Base-by-base conservation (phyloP, 2,113 vertebrate species). In the Cromileptes altivelis region DNA sequence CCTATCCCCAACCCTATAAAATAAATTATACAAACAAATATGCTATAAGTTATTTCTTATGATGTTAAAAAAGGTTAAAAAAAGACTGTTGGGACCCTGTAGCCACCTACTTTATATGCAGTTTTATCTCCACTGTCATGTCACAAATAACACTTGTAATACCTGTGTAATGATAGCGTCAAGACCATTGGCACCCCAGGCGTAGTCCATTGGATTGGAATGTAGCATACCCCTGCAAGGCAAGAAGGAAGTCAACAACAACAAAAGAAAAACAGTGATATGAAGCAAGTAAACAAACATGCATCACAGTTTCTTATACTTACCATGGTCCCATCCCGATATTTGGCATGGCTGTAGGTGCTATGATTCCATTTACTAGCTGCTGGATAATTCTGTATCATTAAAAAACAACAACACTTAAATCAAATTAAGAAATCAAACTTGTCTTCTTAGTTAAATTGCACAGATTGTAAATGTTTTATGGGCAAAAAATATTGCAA, bases 101-200 rank as follows among this genome's bases (percentile, higher is more conserved):
- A 57, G 19, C 18, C 3, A 4, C 45, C 23, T 30, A 47, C 37
- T 14, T 70, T 5, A 75, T 23, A 42, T 62, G 2, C 18, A 71
- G 56, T 19, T 37, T 56, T 60, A n/a, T 27, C 52, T 68, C 60
- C 25, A 37, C 4, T 12, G 18, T 75, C 25, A 49, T 17, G 10
- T 6, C 53, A 42, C 33, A 27, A 50, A 56, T 5, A 63, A 49
- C 11, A 15, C 18, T n/a, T 52, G 12, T 68, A 42, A 53, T 85
- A 99, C 98, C 97, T 99, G 98, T 25, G 98, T 99, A 78, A 99
- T 99, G 81, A 99, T 99, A 0, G 97, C 96, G 63, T 99, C 98
- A 79, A 99, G 94, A 80, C 98, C 98, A 0, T 98, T 99, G 84
- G 97, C 97, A 47, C 97, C 98, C 98, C 98, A 99, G 2, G 98